Evolutionary conservation across 2,797 vertebrate genomes (phyloP).

Genomic region (Tenualosa ilisha): DNA sequence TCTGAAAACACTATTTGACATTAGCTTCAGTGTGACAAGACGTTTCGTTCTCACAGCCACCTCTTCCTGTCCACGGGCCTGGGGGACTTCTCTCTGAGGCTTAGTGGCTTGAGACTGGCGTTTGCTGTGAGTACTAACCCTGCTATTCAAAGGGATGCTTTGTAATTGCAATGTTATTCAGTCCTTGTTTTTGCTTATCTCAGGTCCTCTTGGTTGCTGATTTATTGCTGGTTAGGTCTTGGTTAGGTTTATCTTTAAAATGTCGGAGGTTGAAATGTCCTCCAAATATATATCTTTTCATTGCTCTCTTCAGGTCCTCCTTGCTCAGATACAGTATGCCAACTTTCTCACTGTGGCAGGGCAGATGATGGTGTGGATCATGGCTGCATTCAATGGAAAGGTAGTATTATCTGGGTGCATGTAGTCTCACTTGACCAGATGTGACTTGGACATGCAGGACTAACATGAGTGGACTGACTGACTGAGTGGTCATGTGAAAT

Average conservation of each 20-base stretch:
- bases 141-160: neutral
- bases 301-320: neutral
- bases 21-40: neutral
- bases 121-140: neutral
- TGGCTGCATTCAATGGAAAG: neutral
- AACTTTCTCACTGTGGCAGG: neutral
- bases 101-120: neutral
- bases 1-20: neutral
- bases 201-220: too few relatives aligned
- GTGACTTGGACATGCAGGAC: neutral
- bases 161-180: neutral
- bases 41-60: neutral
- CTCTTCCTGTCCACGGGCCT: neutral
- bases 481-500: neutral
- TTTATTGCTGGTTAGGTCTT: too few relatives aligned
- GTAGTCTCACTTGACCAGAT: neutral
- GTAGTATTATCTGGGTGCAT: neutral
- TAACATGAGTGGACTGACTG: neutral
- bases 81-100: neutral
- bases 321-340: neutral
- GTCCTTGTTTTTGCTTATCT: too few relatives aligned
- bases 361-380: neutral
- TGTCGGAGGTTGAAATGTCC: neutral
- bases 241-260: too few relatives aligned
- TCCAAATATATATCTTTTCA: neutral